Percentiles rank a stretch among this genome's conserved stretches.
These are phyloP conservation scores for Pyrgilauda ruficollis DNA, from an alignment of 2,113 vertebrate species.

Conservation along the genomic window DNA sequence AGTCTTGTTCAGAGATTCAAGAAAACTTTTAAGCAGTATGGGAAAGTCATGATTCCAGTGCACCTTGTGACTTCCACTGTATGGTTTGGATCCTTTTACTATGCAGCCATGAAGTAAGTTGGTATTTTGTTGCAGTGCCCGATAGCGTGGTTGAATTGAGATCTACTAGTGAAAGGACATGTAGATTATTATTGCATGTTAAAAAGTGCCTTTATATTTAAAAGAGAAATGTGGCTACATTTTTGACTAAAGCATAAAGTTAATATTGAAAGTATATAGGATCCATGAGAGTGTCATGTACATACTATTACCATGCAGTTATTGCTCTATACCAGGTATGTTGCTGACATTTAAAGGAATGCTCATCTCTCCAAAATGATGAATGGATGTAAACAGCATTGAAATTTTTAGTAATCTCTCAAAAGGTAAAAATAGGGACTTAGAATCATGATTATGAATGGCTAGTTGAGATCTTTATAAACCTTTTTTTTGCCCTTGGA, in stretches of 20 bases:
- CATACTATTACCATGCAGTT: background rate
- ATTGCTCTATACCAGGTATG: background rate
- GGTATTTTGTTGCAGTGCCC: background rate
- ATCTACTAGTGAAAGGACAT: background rate
- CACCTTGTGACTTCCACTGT: conserved; percentile 90
- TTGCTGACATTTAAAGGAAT: background rate
- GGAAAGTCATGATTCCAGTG: conserved; percentile 95
- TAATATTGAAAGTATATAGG: background rate
- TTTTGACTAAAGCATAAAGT: background rate
- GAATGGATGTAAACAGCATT: background rate
- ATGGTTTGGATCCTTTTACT: conserved; percentile 96
- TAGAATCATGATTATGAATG: background rate
- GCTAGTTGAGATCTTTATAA: background rate
- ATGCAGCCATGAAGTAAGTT: conserved; percentile 95
- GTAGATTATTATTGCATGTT: background rate
- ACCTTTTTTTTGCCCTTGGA: background rate
- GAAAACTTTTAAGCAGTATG: conserved; percentile 94
- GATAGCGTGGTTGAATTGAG: background rate
- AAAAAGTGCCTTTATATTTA: background rate
- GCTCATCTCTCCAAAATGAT: background rate
- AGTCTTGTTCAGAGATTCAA: conserved; percentile 92
- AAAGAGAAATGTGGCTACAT: background rate
- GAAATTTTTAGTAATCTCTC: background rate
- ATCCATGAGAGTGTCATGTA: background rate
- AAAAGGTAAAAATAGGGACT: background rate